These are phyloP conservation scores for Drosophila ogumai DNA, from an alignment of 1,140 invertebrate species.

Conservation along the genomic window DNA sequence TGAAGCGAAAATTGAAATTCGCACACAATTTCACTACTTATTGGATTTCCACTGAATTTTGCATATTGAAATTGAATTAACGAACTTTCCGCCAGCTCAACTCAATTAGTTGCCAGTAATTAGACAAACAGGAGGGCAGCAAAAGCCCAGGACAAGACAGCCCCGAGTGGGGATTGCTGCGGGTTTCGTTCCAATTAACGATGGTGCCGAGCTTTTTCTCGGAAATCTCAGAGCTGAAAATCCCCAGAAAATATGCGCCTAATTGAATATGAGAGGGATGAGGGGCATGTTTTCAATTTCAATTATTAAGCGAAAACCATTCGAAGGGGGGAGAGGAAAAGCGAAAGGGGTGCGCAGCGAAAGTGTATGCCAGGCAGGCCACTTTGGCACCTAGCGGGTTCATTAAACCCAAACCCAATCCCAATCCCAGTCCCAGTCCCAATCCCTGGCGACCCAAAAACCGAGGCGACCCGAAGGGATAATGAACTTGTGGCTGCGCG, in stretches of 20 bases:
- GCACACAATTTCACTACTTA: slow-evolving; percentile 34
- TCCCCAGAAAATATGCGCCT: slow-evolving; percentile 73
- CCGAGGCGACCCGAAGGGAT: slow-evolving; percentile 53
- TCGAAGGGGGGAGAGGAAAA: background rate
- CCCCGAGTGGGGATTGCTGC: slow-evolving; percentile 34
- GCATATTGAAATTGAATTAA: slow-evolving; percentile 68
- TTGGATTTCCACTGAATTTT: slow-evolving; percentile 48
- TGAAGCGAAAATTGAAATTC: slow-evolving; percentile 22
- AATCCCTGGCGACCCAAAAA: slow-evolving; percentile 1
- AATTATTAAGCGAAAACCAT: slow-evolving; percentile 63
- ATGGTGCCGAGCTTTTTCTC: slow-evolving; percentile 30
- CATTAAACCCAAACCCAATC: slow-evolving; percentile 60
- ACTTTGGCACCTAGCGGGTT: slow-evolving; percentile 74
- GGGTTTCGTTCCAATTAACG: slow-evolving; percentile 62
- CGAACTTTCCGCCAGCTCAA: slow-evolving; percentile 22
- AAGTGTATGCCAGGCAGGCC: slow-evolving; percentile 48
- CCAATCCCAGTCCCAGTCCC: background rate
- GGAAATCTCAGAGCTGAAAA: slow-evolving; percentile 41
- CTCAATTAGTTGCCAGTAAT: slow-evolving; percentile 71
- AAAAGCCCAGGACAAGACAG: slow-evolving; percentile 3
- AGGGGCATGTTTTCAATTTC: slow-evolving; percentile 71
- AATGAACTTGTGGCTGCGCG: slow-evolving; percentile 62
- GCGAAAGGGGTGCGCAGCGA: slow-evolving; percentile 1
- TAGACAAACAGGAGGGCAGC: slow-evolving; percentile 53
- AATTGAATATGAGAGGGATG: slow-evolving; percentile 60